Evolutionary conservation across 2,113 vertebrate species (phyloP).

Genomic region (Poeciliopsis retropinna): DNA sequence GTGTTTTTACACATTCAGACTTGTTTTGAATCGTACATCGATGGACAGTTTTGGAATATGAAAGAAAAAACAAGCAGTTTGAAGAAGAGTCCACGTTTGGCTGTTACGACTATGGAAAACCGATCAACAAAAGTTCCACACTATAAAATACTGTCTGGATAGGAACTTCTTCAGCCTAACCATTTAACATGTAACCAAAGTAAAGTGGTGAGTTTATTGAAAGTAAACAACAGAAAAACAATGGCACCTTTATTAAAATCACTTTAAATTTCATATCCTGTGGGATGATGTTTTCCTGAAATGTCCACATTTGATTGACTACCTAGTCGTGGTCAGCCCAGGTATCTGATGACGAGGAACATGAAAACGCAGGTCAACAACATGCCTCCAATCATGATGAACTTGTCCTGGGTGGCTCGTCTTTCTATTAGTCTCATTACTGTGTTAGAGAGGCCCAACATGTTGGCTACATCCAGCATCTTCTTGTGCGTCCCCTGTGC

Average conservation of each 20-base stretch:
- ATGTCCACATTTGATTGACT: conserved; percentile 27
- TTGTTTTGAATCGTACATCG: background rate
- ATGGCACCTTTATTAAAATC: conserved; percentile 32
- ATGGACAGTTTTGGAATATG: background rate
- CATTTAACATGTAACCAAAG: conserved; percentile 21
- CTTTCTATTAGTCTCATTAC: conserved; percentile 98
- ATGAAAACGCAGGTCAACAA: conserved; percentile 91
- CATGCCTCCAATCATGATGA: conserved; percentile 97
- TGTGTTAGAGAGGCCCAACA: conserved; percentile 95
- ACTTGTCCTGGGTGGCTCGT: conserved; percentile 94
- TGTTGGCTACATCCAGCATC: conserved; percentile 97
- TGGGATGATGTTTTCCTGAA: conserved; percentile 44
- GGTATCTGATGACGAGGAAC: conserved; percentile 91
- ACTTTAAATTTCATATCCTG: conserved; percentile 52
- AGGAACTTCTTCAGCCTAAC: background rate
- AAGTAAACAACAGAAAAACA: background rate
- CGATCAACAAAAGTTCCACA: conserved; percentile 3
- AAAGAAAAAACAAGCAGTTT: conserved; percentile 23
- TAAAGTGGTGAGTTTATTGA: conserved; percentile 6
- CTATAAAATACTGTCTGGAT: conserved; percentile 54
- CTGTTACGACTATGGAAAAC: conserved; percentile 4
- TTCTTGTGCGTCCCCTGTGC: conserved; percentile 94
- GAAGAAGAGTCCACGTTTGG: conserved; percentile 14
- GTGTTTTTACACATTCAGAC: background rate
- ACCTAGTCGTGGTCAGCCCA: conserved; percentile 82